Evolutionary conservation across 2,113 vertebrate genomes (phyloP).

Genomic region (Psammodynastes pulverulentus): DNA sequence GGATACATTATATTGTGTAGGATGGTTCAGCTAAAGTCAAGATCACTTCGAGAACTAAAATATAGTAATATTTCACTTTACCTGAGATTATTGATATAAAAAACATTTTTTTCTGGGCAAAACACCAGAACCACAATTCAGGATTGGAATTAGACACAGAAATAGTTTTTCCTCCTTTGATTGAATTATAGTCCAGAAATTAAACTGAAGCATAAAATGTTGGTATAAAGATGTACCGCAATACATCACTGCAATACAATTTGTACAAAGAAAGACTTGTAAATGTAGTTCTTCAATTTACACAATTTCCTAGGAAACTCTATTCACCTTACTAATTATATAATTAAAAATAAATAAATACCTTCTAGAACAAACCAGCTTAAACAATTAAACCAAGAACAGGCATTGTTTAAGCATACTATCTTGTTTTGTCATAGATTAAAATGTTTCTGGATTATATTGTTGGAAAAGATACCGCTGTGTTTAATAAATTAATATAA

Average conservation of each 20-base stretch:
- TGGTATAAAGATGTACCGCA: not conserved
- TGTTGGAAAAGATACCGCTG: slow-evolving; percentile 26
- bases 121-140: not conserved
- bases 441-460: slow-evolving; percentile 31
- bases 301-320: slow-evolving; percentile 47
- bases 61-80: slow-evolving; percentile 24
- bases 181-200: not conserved
- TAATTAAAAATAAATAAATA: slow-evolving; percentile 34
- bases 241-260: not conserved
- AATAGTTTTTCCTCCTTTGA: not conserved
- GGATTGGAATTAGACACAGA: not conserved
- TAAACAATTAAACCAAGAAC: not conserved
- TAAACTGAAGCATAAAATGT: slow-evolving; percentile 35
- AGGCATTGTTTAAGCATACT: not conserved
- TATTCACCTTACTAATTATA: slow-evolving; percentile 28
- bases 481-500: slow-evolving; percentile 24
- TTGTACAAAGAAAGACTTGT: not conserved
- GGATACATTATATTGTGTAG: slow-evolving; percentile 10
- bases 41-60: slow-evolving; percentile 24
- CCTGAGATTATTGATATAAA: slow-evolving; percentile 41
- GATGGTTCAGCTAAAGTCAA: slow-evolving; percentile 20
- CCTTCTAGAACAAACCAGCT: slow-evolving; percentile 34
- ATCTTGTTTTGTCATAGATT: slow-evolving; percentile 36
- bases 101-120: slow-evolving; percentile 25
- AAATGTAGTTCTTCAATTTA: slow-evolving; percentile 47